These are phyloP conservation scores for Orthochromis indermauri DNA, from an alignment of 2,113 vertebrate species.

Conservation along the genomic window DNA sequence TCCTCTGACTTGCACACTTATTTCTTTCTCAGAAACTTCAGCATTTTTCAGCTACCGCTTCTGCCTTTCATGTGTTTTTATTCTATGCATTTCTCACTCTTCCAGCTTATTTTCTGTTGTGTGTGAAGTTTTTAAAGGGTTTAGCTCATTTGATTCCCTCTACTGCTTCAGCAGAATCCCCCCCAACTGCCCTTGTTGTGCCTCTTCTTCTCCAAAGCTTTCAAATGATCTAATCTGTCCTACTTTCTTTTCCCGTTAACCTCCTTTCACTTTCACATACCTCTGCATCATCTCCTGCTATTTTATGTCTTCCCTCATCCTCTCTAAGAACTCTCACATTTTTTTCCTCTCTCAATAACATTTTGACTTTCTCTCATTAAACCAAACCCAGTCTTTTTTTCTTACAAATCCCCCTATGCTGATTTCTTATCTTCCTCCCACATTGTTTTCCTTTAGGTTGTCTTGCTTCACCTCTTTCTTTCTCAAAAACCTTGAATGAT, in stretches of 20 bases:
- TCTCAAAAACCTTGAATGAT: neutral
- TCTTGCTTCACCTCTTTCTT: neutral
- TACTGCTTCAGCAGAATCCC: neutral
- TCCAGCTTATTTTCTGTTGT: neutral
- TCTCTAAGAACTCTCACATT: neutral
- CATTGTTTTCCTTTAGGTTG: neutral
- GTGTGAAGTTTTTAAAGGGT: neutral
- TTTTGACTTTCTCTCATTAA: neutral
- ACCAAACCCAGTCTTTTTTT: neutral
- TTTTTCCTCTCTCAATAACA: neutral
- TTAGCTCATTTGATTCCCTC: neutral
- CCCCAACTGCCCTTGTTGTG: neutral
- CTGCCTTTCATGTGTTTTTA: neutral
- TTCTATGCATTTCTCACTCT: neutral
- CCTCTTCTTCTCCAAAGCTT: neutral
- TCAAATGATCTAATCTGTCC: constrained; percentile 25
- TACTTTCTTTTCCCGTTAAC: neutral
- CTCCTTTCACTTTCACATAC: neutral
- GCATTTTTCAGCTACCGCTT: neutral
- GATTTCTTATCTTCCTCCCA: neutral
- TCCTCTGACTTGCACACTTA: neutral
- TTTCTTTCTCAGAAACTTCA: neutral
- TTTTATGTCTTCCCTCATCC: neutral
- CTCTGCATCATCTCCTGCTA: neutral
- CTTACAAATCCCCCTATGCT: neutral